Base-by-base conservation (phyloP, 2,888 invertebrate genomes). In the Pyrgus malvae region DNA sequence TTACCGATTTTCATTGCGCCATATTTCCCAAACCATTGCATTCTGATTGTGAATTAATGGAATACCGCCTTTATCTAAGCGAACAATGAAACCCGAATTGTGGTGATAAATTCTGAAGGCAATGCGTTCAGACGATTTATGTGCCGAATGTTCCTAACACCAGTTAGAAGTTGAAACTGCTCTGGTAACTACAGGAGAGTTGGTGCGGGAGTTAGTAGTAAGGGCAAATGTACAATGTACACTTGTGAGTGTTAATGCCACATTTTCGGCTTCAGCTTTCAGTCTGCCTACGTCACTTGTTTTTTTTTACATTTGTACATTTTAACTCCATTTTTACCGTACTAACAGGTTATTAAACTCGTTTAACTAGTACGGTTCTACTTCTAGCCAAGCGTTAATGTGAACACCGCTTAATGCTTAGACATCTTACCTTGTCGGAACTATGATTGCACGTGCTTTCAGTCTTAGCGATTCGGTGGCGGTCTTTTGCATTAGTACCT, bases 121-220 rank as follows among this genome's bases (percentile, higher is more conserved):
- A 73, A 69, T 70, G 73, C 72, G 64, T 72, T 75, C 66, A 64
- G 66, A 70, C 33, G 70, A 82, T 85, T 83, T 81, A 83, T 81
- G 71, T 56, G 67, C 61, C 57, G 59, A 71, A 53, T 46, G 45
- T 53, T 46, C 53, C 53, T 37, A 31, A 46, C 53, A 45, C 37
- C 37, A 40, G 45, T 46, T 53, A 17, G 40, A 38, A 46, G 53
- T 46, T 53, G 38, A 31, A 38, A 21, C 38, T 46, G 21, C 14
- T 9, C 23, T 44, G 29, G 44, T 45, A 45, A 45, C 44, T 53
- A 31, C 45, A 6, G 25, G n/a, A n/a, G n/a, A n/a, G n/a, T n/a
- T n/a, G 27, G 53, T 29, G 46, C 23, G 14, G 19, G 23, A 11
- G 12, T 40, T 46, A 29, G 29, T 38, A 38, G 12, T 31, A 11